A percentile compares a stretch with the other conserved stretches of the same genome.
Conservation (phyloP, 2,113 vertebrate genomes). For the Eubucco bourcierii region DNA sequence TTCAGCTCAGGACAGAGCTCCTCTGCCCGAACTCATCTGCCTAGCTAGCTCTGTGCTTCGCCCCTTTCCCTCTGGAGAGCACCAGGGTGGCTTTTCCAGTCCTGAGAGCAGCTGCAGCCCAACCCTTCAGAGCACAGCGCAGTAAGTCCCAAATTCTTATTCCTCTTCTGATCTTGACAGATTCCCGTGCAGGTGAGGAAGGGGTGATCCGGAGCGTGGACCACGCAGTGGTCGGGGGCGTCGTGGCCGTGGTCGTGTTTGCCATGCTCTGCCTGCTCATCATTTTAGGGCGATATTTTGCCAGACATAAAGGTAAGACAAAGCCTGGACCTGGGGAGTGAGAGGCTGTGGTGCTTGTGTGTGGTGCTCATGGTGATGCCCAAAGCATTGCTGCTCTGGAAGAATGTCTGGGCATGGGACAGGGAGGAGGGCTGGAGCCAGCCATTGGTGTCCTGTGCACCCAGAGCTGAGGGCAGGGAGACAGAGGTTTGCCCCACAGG, state of each 20-base stretch:
- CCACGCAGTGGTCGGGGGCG: slow-evolving; percentile 96
- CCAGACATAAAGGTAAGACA: slow-evolving; percentile 98
- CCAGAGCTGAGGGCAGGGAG: neutral
- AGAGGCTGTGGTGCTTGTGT: rapidly evolving
- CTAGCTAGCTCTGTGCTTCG: neutral
- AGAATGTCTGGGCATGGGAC: neutral
- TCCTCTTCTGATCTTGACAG: slow-evolving; percentile 78
- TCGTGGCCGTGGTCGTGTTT: slow-evolving; percentile 98
- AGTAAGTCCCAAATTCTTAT: slow-evolving; percentile 11
- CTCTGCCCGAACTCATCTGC: slow-evolving; percentile 51
- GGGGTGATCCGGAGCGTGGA: slow-evolving; percentile 88
- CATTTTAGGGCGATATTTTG: slow-evolving; percentile 96
- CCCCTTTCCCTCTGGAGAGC: slow-evolving; percentile 33
- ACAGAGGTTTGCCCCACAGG: neutral
- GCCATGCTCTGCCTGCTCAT: slow-evolving; percentile 98
- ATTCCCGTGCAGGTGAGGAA: slow-evolving; percentile 92
- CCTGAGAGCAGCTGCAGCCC: slow-evolving; percentile 24
- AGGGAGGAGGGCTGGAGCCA: neutral
- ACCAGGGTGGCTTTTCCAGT: slow-evolving; percentile 8
- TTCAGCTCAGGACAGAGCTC: slow-evolving; percentile 32
- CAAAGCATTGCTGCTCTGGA: rapidly evolving
- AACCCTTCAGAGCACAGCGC: neutral
- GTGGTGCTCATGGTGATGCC: rapidly evolving
- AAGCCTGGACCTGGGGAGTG: rapidly evolving
- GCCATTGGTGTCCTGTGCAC: no score